Evolutionary conservation across 2,888 invertebrate genomes (phyloP), one percentile per base, ranked within the genome.

Genomic region (Heteromyza rotundicornis): DNA sequence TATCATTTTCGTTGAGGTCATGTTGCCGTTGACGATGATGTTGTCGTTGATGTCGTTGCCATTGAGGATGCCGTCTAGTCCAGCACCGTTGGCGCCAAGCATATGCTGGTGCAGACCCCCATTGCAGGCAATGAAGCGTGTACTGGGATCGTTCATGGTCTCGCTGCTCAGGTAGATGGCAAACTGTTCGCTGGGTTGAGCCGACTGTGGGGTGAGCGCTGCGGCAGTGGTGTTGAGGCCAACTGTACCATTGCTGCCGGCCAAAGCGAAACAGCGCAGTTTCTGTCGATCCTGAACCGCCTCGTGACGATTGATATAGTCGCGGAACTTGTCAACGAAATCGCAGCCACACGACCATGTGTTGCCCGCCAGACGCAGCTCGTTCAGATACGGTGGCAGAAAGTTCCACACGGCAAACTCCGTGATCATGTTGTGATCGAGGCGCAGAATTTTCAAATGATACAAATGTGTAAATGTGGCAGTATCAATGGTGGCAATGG

Each of bases 301-400:
- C 72, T 89, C 86, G 82, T 94, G 92, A 47, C 88, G 87, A 77
- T 88, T 88, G 80, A 94, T 88, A 90, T 93, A 95, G 73, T 88
- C 88, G 75, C 92, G 88, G 78, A 91, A 90, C 81, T 90, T 89
- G 74, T 90, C 89, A 71, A 94, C 85, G 83, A 92, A 94, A 70
- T 88, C 88, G 84, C 96, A 96, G 77, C 92, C 92, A 84, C 96
- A 96, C 81, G 90, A 89, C 94, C 94, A 93, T 22, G 92, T 91
- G 84, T 95, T 94, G 73, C 88, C 86, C 62, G 89, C 87, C 75
- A 95, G 87, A 76, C 91, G 91, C 75, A 91, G 87, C 73, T 88
- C 87, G 67, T 86, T 86, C 64, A 88, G 84, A 78, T 88, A 86
- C 51, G 88, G 87, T 80, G 90, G 86, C 79, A 89, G 85, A 56